Evolutionary conservation across 1,140 invertebrate genomes (phyloP), one percentile per base, ranked within the genome.

Genomic region (Drosophila triauraria): DNA sequence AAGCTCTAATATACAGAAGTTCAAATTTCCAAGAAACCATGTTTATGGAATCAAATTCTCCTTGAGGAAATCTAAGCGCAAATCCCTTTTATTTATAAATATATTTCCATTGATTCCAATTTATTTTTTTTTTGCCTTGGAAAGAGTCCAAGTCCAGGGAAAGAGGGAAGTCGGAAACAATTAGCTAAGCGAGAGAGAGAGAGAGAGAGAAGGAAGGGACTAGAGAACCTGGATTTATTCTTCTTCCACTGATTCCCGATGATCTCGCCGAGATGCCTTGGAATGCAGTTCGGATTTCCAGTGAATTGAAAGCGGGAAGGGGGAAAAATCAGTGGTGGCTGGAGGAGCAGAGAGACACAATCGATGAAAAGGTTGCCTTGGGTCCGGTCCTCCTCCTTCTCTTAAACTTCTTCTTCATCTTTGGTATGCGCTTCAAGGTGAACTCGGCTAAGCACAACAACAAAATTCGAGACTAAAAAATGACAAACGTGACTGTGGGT

Each of bases 271-370:
- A 87, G 75, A 87, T 78, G 76, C 80, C 57, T 88, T 78, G 85
- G 84, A 87, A 87, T 87, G 83, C 83, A 87, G 84, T 76, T 86
- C 54, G 56, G 59, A 70, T 83, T 87, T 87, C 84, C 84, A 83
- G 74, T 50, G 84, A 88, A 88, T 79, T 80, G 47, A 60, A 72
- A 3, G 76, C 75, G 69, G 58, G 63, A 75, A 64, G 61, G 50
- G 44, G 62, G 27, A 59, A 43, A 72, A 43, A 48, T 27, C 42
- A 20, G 42, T 59, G 47, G 48, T 20, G 32, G 17, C 59, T 61
- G 43, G 54, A 72, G 43, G 54, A 72, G 72, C 77, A 78, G 65
- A 86, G 75, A 80, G 75, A 80, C 78, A 83, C 84, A 83, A 82
- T 87, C 83, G 86, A 87, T 87, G 84, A 87, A 80, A 87, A 80